Evolutionary conservation across 2,888 invertebrate genomes (phyloP), one percentile per base, ranked within the genome.

Genomic region (Cephus spinipes): DNA sequence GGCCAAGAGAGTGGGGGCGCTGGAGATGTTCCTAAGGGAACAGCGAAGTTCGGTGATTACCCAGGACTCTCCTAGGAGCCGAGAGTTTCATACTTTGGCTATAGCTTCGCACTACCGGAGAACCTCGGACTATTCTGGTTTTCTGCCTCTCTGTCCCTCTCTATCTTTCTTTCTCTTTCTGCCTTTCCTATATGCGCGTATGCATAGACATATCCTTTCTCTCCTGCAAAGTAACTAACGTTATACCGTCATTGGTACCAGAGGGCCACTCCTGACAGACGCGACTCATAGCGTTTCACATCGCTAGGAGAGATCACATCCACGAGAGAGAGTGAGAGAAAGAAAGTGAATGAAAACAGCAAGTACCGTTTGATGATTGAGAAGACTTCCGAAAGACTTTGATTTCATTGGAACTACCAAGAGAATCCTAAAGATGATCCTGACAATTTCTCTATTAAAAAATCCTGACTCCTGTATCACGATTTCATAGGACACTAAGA

Each of bases 21-120:
- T 85, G 79, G 83, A 83, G 84, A 83, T 86, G 86, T 89, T 90
- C 90, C 91, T 87, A 87, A 86, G 91, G 90, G 91, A 91, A 87
- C 86, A 79, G 78, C 89, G 90, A 91, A 91, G 91, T 91, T 91
- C 90, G 90, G 90, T 91, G 91, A 91, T 91, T 91, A 91, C 91
- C 91, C 88, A 89, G 90, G 91, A 89, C 89, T 91, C 90, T 90
- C 91, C 88, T 86, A 90, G 90, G 89, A 90, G 87, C 83, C 82
- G 83, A 83, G 89, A 91, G 90, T 91, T 91, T 90, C 91, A 88
- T 90, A 90, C 91, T 91, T 91, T 86, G 88, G 87, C 86, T 85
- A 85, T 87, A 84, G 86, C 84, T 1, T 55, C 55, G 55, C 55
- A 55, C 23, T 55, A 55, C 23, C 55, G 23, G 23, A 55, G 55